Evolutionary conservation across 2,888 invertebrate genomes (phyloP), one percentile per base, ranked within the genome.

Genomic region (Odontocerum albicorne): DNA sequence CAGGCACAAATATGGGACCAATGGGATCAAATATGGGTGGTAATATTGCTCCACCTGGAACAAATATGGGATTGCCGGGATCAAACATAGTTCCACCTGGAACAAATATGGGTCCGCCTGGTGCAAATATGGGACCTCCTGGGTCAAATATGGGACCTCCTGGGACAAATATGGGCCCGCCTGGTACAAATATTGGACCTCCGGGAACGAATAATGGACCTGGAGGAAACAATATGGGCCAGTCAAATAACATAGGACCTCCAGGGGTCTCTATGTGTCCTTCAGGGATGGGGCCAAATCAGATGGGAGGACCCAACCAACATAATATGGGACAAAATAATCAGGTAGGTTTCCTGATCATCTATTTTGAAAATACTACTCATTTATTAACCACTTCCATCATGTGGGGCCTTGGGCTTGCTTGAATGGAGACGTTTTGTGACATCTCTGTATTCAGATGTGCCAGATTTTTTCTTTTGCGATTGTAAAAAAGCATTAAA

Each of bases 91-190:
- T 31, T n/a, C 22, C 27, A 8, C 36, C 45, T 2, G 31, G 36
- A 7, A 31, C 27, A 1, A 22, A n/a, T 8, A 42, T 35, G 17
- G 40, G 33, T 2, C 54, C 40, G 8, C 40, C 38, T 4, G 38
- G 38, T 12, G 32, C 12, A 17, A 38, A 38, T 16, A 52, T 57
- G 52, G 56, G 53, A 6, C 59, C 53, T 4, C 55, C 57, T 1
- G 56, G 55, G 6, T 43, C 22, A 20, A 31, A 38, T 21, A 44
- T 57, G 22, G 22, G 32, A 3, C 59, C 55, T 2, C 52, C 53
- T n/a, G 57, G 50, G 15, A 33, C 50, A n/a, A 19, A 15, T 6
- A 43, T 45, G 39, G 45, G 44, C 2, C 38, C 39, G 4, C 38
- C 46, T 2, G 32, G 38, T 1, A 31, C 19, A 7, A 36, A 35